These are phyloP conservation scores for Allolobophora icterica DNA, from an alignment of 2,888 invertebrate genomes.

Conservation along the genomic window DNA sequence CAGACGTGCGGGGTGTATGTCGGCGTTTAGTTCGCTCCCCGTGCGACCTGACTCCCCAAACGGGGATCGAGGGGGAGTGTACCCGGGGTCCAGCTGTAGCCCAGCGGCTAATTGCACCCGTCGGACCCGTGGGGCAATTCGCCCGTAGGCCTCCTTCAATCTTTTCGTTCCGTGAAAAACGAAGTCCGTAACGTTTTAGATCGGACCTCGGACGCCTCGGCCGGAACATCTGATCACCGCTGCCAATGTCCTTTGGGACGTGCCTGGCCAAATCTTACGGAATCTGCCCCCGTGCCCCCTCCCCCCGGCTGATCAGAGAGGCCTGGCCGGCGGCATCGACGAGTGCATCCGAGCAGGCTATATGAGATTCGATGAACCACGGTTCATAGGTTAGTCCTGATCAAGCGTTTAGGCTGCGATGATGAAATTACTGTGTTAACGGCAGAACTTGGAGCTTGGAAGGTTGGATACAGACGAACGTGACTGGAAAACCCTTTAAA, in stretches of 20 bases:
- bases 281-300: too few species aligned
- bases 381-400: not conserved
- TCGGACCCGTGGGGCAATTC: slow-evolving; percentile 7
- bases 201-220: not conserved
- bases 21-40: not conserved
- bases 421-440: not conserved
- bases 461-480: not conserved
- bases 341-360: not conserved
- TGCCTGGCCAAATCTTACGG: not conserved
- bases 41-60: not conserved
- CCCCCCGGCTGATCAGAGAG: not conserved
- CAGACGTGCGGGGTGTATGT: not conserved
- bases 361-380: not conserved
- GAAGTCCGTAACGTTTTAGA: not conserved
- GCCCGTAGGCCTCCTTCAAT: slow-evolving; percentile 17
- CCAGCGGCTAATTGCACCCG: not conserved
- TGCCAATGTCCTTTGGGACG: not conserved
- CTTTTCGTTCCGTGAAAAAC: not conserved
- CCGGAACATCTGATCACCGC: not conserved
- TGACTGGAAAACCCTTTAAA: not conserved
- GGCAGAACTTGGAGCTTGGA: not conserved
- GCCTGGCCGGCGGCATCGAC: not conserved
- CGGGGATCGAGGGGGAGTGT: not conserved
- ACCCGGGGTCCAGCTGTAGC: not conserved
- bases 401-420: not conserved